phyloP scores from a whole-genome alignment of 2,113 vertebrate genomes.

The Nothocercus julius region DNA sequence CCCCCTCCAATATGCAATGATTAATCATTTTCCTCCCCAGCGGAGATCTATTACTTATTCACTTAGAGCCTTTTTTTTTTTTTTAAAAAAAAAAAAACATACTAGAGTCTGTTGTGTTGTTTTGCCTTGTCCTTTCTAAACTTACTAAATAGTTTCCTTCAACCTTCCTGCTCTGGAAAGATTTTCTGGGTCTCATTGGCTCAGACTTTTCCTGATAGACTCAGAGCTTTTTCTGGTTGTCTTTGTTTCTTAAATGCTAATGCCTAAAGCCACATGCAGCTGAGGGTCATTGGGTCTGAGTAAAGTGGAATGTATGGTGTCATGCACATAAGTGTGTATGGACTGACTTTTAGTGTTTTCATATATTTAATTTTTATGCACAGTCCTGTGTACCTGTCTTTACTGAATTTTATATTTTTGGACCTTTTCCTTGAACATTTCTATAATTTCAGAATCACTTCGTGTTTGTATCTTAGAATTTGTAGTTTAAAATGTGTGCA shows the following conservation, averaged over 20 bases:
- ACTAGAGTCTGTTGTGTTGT: neutral
- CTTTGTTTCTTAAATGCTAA: neutral
- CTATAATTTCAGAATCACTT: neutral
- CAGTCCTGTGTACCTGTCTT: neutral
- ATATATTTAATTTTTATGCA: neutral
- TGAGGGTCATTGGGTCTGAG: neutral
- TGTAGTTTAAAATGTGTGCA: neutral
- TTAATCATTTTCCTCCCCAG: neutral
- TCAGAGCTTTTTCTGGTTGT: neutral
- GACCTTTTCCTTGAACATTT: neutral
- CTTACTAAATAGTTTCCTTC: neutral
- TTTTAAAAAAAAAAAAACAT: too few relatives aligned
- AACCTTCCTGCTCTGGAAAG: neutral
- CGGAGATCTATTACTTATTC: neutral
- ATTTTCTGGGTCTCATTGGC: neutral
- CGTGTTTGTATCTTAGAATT: neutral
- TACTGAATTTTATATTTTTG: neutral
- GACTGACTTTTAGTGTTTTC: neutral
- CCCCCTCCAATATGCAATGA: neutral
- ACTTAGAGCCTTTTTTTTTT: neutral
- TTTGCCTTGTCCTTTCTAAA: neutral
- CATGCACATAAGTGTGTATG: neutral
- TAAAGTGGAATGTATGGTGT: neutral
- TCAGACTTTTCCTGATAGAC: neutral
- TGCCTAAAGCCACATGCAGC: neutral